phyloP scores from a whole-genome alignment of 2,797 vertebrate genomes.

The Pygocentrus nattereri region DNA sequence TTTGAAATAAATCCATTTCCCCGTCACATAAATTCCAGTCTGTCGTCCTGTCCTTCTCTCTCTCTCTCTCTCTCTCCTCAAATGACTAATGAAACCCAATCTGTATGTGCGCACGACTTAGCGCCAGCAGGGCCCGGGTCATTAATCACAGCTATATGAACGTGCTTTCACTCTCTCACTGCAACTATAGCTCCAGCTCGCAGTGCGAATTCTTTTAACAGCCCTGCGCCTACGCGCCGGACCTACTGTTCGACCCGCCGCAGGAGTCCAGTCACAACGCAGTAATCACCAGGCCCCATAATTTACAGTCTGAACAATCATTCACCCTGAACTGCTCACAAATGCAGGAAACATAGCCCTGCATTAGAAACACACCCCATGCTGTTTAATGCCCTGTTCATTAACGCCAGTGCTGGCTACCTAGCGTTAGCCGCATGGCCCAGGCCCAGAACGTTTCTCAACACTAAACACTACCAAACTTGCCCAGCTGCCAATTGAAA shows the following conservation, averaged over 20 bases:
- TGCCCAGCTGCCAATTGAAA: background rate
- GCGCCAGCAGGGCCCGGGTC: slow-evolving; percentile 55
- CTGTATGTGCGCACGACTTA: slow-evolving; percentile 36
- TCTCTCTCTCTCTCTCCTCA: slow-evolving; percentile 45
- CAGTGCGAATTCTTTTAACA: slow-evolving; percentile 65
- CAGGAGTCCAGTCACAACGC: slow-evolving; percentile 29
- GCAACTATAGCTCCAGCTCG: slow-evolving; percentile 44
- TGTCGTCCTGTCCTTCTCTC: background rate
- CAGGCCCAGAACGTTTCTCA: background rate
- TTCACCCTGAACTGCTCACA: slow-evolving; percentile 11
- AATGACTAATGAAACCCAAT: slow-evolving; percentile 72
- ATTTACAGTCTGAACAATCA: slow-evolving; percentile 26
- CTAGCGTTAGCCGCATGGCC: background rate
- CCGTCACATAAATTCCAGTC: background rate
- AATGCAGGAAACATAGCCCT: slow-evolving; percentile 14
- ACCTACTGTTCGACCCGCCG: slow-evolving; percentile 64
- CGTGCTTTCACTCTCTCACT: slow-evolving; percentile 63
- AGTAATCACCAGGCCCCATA: slow-evolving; percentile 28
- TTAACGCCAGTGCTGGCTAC: background rate
- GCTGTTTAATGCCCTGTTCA: slow-evolving; percentile 21
- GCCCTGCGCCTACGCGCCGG: slow-evolving; percentile 57
- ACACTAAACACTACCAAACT: background rate
- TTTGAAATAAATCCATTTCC: background rate
- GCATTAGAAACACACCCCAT: slow-evolving; percentile 28
- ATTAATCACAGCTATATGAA: slow-evolving; percentile 61